Conservation (phyloP, 1,140 invertebrate species). For the Atopsyche davidsoni region DNA sequence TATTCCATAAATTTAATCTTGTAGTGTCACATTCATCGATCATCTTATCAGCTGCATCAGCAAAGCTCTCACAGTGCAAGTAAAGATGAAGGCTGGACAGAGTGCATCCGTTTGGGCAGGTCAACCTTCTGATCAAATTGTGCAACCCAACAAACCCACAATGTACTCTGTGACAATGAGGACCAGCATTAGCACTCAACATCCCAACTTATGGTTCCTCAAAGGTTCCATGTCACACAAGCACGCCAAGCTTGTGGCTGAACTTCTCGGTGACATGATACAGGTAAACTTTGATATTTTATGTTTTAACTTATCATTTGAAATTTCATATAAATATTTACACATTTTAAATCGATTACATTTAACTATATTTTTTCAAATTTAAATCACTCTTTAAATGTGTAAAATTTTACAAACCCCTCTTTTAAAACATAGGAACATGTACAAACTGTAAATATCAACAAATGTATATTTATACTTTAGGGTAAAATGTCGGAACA, state of each 20-base stretch:
- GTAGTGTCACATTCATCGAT: slow-evolving; percentile 40
- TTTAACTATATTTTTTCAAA: not conserved
- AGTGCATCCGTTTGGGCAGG: not conserved
- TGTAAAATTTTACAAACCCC: too few relatives aligned
- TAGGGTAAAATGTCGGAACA: slow-evolving; percentile 79
- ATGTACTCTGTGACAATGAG: slow-evolving; percentile 52
- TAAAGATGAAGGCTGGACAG: slow-evolving; percentile 50
- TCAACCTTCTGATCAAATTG: not conserved
- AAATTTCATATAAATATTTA: not conserved
- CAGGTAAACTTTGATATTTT: slow-evolving; percentile 51
- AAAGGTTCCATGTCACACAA: slow-evolving; percentile 74
- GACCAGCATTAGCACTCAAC: slow-evolving; percentile 42
- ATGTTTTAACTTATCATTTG: not conserved
- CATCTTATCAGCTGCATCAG: slow-evolving; percentile 43
- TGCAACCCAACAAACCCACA: not conserved
- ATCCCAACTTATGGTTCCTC: slow-evolving; percentile 68
- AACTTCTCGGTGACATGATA: slow-evolving; percentile 86
- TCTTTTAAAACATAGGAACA: too few relatives aligned
- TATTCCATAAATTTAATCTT: slow-evolving; percentile 5
- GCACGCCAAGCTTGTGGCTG: slow-evolving; percentile 82
- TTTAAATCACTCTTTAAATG: too few relatives aligned
- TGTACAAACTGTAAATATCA: too few relatives aligned
- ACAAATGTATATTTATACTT: not conserved
- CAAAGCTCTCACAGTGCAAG: slow-evolving; percentile 42
- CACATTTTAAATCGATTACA: not conserved